phyloP scores from a whole-genome alignment of 2,888 invertebrate genomes.

The Pollenia angustigena region DNA sequence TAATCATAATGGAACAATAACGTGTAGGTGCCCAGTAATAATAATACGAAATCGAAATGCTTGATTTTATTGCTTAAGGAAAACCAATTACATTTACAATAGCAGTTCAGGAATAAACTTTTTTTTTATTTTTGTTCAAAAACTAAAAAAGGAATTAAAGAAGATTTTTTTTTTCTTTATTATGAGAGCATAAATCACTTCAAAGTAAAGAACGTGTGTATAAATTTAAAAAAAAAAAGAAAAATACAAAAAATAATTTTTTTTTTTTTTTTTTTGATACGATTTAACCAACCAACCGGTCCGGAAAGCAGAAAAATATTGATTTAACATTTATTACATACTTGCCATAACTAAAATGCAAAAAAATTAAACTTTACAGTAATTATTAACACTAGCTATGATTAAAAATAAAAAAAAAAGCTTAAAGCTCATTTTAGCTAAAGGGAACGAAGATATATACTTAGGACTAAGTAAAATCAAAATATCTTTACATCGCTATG shows the following conservation, averaged over 20 bases:
- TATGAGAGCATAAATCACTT: constrained; percentile 56
- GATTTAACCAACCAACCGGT: constrained; percentile 54
- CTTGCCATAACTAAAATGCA: not conserved
- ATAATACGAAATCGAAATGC: constrained; percentile 68
- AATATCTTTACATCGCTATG: no score
- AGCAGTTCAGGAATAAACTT: constrained; percentile 44
- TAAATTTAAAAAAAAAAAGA: not conserved
- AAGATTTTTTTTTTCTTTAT: constrained; percentile 37
- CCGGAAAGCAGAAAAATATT: constrained; percentile 51
- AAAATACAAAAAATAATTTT: no score
- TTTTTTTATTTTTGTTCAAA: not conserved
- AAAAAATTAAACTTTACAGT: not conserved
- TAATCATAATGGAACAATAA: constrained; percentile 66
- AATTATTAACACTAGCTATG: constrained; percentile 18
- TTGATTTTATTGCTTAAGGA: constrained; percentile 67
- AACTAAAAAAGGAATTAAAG: constrained; percentile 51
- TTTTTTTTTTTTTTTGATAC: constrained; percentile 25
- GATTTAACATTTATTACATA: constrained; percentile 44
- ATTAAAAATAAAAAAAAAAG: not conserved
- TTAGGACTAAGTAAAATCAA: no score
- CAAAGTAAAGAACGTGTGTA: constrained; percentile 35
- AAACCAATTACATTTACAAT: constrained; percentile 71
- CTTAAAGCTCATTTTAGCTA: not conserved
- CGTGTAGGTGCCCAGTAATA: constrained; percentile 69
- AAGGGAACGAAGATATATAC: constrained; percentile 5